A percentile compares a stretch with the other conserved stretches of the same genome.
Conservation (phyloP, 1,140 invertebrate genomes). For the Drosophila bifasciata region DNA sequence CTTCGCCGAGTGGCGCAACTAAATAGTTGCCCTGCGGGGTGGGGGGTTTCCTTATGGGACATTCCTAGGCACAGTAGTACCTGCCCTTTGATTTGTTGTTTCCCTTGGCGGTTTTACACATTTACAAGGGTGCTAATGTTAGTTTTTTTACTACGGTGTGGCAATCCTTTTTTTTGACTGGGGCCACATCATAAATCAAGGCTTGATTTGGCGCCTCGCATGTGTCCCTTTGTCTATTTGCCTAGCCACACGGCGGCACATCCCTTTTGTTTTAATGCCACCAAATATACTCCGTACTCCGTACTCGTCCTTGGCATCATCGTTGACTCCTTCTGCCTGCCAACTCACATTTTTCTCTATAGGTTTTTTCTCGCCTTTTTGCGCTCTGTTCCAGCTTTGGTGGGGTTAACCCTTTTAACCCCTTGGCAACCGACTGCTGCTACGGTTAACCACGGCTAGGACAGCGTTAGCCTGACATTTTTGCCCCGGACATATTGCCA, state of each 20-base stretch:
- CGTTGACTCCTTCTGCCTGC: constrained; percentile 25
- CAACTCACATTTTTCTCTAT: constrained; percentile 12
- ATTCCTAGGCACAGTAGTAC: constrained; percentile 12
- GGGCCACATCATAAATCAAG: constrained; percentile 64
- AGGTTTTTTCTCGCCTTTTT: constrained; percentile 20
- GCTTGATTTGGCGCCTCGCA: constrained; percentile 78
- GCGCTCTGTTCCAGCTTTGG: constrained; percentile 50
- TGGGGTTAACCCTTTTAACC: constrained; percentile 78
- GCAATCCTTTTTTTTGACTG: constrained; percentile 66
- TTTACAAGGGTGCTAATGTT: constrained; percentile 82
- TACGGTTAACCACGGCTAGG: constrained; percentile 72
- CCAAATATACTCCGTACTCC: constrained; percentile 71
- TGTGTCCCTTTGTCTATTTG: constrained; percentile 74
- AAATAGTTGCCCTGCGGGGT: constrained; percentile 72
- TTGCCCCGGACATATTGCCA: constrained; percentile 72
- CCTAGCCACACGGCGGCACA: constrained; percentile 69
- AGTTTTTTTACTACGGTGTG: no score
- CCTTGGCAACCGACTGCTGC: constrained; percentile 63
- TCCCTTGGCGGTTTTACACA: constrained; percentile 77
- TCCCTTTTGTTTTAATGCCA: constrained; percentile 77
- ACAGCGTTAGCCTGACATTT: constrained; percentile 65
- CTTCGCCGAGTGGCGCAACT: constrained; percentile 64
- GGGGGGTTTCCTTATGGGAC: constrained; percentile 49
- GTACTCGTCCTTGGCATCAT: constrained; percentile 35
- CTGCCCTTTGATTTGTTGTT: constrained; percentile 65